Evolutionary conservation across 2,113 vertebrate species (phyloP).

Genomic region (Crotalus tigris): DNA sequence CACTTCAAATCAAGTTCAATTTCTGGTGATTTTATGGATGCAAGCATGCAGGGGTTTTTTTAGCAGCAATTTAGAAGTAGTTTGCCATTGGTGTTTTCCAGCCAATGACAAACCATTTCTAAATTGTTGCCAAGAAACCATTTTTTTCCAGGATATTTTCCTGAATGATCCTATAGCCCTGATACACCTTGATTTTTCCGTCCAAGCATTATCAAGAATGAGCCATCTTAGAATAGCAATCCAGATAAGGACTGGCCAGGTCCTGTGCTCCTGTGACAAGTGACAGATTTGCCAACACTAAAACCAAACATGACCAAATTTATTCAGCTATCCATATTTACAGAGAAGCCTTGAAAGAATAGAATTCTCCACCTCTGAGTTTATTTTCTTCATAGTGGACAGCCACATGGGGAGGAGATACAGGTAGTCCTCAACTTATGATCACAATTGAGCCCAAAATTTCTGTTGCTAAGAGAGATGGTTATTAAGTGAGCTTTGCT

Average conservation of each 20-base stretch:
- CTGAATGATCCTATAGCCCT: neutral
- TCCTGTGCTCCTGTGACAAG: neutral
- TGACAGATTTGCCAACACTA: neutral
- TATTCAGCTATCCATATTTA: neutral
- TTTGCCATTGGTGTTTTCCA: neutral
- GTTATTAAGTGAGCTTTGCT: neutral
- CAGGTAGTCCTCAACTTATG: neutral
- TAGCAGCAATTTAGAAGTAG: neutral
- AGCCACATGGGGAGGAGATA: neutral
- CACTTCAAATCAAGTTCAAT: neutral
- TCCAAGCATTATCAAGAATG: neutral
- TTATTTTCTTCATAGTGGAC: neutral
- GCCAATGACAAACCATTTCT: too few relatives aligned
- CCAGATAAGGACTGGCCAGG: neutral
- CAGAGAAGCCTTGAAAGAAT: neutral
- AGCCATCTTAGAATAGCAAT: neutral
- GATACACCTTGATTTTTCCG: neutral
- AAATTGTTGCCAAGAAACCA: too few relatives aligned
- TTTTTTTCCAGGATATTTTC: neutral
- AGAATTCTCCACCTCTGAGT: neutral
- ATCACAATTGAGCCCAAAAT: neutral
- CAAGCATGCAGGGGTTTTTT: neutral
- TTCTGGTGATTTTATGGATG: neutral
- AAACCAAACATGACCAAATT: neutral
- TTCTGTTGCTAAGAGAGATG: neutral